A percentile compares a stretch with the other conserved stretches of the same genome.
phyloP scores from a whole-genome alignment of 2,797 vertebrate species.

The Astyanax mexicanus region DNA sequence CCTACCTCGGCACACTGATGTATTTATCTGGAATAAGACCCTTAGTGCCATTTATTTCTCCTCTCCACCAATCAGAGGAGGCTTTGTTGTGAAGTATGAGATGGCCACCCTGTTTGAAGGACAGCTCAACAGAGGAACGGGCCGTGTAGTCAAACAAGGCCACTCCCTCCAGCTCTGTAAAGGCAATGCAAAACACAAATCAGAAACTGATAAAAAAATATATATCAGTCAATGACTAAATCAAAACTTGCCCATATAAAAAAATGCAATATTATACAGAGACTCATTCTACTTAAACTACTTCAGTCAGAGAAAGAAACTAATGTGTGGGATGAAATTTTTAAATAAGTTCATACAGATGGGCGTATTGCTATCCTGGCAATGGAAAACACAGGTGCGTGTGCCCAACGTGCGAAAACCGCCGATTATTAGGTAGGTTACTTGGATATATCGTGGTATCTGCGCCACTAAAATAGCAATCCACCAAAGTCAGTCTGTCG shows the following conservation, averaged over 20 bases:
- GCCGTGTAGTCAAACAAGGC: slow-evolving; percentile 71
- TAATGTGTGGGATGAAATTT: too few species aligned
- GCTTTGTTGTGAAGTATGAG: slow-evolving; percentile 72
- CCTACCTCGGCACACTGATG: slow-evolving; percentile 73
- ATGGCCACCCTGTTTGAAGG: slow-evolving; percentile 70
- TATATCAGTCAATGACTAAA: too few species aligned
- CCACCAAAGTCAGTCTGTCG: too few species aligned
- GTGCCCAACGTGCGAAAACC: too few species aligned
- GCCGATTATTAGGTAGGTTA: too few species aligned
- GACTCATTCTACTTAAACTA: not conserved
- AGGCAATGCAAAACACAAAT: not conserved
- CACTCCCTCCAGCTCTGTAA: slow-evolving; percentile 65
- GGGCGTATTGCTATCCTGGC: too few species aligned
- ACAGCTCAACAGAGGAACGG: slow-evolving; percentile 62
- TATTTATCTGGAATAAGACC: slow-evolving; percentile 78
- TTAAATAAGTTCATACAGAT: too few species aligned
- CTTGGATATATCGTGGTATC: too few species aligned
- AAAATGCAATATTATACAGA: not conserved
- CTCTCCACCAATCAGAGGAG: slow-evolving; percentile 78
- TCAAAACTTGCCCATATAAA: too few species aligned
- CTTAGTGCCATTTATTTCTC: slow-evolving; percentile 62
- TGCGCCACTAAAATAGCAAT: too few species aligned
- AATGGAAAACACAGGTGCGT: too few species aligned
- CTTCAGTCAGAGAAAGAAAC: too few species aligned
- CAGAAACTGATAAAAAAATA: not conserved